These are phyloP conservation scores for Hyperoplus immaculatus DNA, from an alignment of 2,797 vertebrate genomes.

Conservation along the genomic window DNA sequence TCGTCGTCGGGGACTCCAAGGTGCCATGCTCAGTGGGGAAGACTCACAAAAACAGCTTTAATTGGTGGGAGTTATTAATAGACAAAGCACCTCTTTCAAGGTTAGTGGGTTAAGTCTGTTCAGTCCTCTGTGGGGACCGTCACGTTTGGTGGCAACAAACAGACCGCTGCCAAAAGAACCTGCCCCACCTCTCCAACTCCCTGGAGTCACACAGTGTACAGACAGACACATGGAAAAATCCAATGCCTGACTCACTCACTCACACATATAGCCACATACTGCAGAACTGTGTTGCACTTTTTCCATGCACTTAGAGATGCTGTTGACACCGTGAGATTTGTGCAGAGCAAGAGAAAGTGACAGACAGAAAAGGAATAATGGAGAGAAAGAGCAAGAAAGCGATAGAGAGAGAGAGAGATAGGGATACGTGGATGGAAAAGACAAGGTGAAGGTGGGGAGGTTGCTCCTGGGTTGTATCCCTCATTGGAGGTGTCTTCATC, in stretches of 20 bases:
- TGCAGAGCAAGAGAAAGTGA: slow-evolving; percentile 44
- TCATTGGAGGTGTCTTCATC: slow-evolving; percentile 88
- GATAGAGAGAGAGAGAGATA: slow-evolving; percentile 28
- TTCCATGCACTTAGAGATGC: slow-evolving; percentile 53
- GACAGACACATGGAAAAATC: slow-evolving; percentile 32
- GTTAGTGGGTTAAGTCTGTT: slow-evolving; percentile 84
- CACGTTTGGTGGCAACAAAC: slow-evolving; percentile 74
- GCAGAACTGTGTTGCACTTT: slow-evolving; percentile 37
- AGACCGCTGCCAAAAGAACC: slow-evolving; percentile 65
- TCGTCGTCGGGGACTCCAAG: slow-evolving; percentile 77
- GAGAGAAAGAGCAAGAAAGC: slow-evolving; percentile 49
- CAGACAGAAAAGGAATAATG: slow-evolving; percentile 52
- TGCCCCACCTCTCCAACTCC: slow-evolving; percentile 40
- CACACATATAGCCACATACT: slow-evolving; percentile 30
- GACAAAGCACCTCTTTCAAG: slow-evolving; percentile 81
- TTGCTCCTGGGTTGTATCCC: slow-evolving; percentile 81
- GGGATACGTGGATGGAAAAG: slow-evolving; percentile 63
- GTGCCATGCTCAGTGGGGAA: slow-evolving; percentile 78
- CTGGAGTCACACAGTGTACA: slow-evolving; percentile 42
- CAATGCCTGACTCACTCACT: slow-evolving; percentile 16
- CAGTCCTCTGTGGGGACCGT: slow-evolving; percentile 72
- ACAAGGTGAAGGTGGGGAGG: slow-evolving; percentile 71
- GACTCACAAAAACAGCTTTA: slow-evolving; percentile 86
- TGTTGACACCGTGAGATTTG: slow-evolving; percentile 60
- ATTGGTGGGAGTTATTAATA: slow-evolving; percentile 86